Percentiles rank a stretch among this genome's conserved stretches.
Evolutionary conservation across 92 coral and sea anemone genomes (phyloP).

Genomic region (Parazoanthus swiftii): DNA sequence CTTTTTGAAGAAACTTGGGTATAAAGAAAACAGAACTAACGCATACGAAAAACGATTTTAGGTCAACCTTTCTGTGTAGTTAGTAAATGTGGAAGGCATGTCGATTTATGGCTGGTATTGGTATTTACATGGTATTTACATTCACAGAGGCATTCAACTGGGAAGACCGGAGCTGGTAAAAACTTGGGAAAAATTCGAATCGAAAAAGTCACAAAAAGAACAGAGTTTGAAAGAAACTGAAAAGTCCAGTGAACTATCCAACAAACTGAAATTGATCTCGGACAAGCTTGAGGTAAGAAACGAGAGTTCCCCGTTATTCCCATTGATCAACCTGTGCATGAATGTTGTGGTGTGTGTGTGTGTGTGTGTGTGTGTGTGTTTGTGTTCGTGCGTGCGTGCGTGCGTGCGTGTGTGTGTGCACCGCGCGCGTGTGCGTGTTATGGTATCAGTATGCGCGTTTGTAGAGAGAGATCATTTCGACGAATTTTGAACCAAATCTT

Average conservation of each 20-base stretch:
- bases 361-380: too few species aligned
- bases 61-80: background rate
- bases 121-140: background rate
- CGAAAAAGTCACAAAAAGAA: conserved; percentile 77
- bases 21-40: too few species aligned
- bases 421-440: too few species aligned
- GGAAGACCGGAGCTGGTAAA: conserved; percentile 86
- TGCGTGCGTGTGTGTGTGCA: too few species aligned
- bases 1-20: too few species aligned
- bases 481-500: too few species aligned
- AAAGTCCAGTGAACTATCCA: conserved; percentile 67
- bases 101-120: background rate
- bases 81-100: background rate
- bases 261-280: conserved; percentile 52
- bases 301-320: background rate
- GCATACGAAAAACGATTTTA: too few species aligned
- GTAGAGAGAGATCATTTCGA: too few species aligned
- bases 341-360: too few species aligned
- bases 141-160: conserved; percentile 75
- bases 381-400: too few species aligned
- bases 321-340: background rate
- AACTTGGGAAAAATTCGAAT: conserved; percentile 90
- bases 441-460: too few species aligned
- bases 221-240: conserved; percentile 49
- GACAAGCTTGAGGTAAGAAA: conserved; percentile 61